Base-by-base conservation (phyloP, 1,140 invertebrate genomes). In the Popillia japonica region DNA sequence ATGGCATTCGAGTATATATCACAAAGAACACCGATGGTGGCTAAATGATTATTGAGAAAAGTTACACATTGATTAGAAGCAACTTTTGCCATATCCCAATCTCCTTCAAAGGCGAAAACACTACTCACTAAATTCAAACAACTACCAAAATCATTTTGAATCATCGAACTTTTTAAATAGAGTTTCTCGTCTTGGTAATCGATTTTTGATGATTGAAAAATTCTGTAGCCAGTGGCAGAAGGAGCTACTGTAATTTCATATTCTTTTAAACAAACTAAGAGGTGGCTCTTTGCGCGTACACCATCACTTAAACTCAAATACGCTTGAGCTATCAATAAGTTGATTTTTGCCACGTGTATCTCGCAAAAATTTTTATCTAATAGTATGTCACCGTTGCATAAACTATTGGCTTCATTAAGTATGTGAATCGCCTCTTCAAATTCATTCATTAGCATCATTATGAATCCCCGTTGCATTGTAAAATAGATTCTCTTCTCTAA, bases 401-500 rank as follows among this genome's bases (percentile, higher is more conserved):
- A 80, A 17, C 81, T 79, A 83, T 86, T 86, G 17, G 87, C 87
- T 22, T 86, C 73, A 77, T 88, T 83, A n/a, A 89, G 82, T 80
- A 87, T 85, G 34, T 78, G 72, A 40, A 86, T 81, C 40, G 84
- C 81, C 48, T 81, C 82, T 27, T 88, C 85, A 78, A 82, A 80
- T 79, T 86, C 86, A 72, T 84, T 84, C 41, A 83, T 82, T 17
- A 86, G 72, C 10, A 87, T 72, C 80, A 86, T 84, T 59, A 88
- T 83, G 76, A 85, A 82, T 73, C 85, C 80, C 77, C 81, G 87
- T 75, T 84, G 84, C 40, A 88, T 86, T 27, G 85, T 79, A 80
- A 87, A 88, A 78, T 87, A 85, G 41, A 88, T 83, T 75, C 83
- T 81, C 81, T 88, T 88, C n/a, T 72, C 79, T 81, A 86, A 86